Evolutionary conservation across 2,888 invertebrate genomes (phyloP), one percentile per base, ranked within the genome.

Genomic region (Micoletzkya japonica): DNA sequence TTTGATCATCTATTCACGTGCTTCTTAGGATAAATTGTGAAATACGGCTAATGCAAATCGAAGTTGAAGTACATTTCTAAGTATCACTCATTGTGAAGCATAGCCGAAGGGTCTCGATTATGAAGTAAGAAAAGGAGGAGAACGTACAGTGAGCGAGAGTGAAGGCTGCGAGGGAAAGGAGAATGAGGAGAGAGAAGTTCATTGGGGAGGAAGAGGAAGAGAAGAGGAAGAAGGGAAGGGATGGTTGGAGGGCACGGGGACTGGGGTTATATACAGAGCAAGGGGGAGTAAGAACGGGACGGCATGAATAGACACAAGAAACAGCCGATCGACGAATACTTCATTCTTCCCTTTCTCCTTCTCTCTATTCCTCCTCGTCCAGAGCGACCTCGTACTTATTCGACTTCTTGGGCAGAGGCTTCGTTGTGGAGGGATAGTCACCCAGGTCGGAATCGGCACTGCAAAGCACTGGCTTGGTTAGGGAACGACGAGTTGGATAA

Each of bases 361-460:
- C 20, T 20, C 44, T 50, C 34, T 34, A 63, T 7, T 50, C 32
- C 4, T 64, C 52, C 34, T 64, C 64, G 34, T 64, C 64, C 1
- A 36, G 10, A 1, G 50, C 24, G 26, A 52, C 30, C 52, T 64
- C 64, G 28, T 64, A 64, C 52, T 64, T 64, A 36, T 32, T 34
- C n/a, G 64, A 50, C 17, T 64, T 64, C 64, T 64, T 64, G 26
- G 50, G 64, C 2, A 64, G 52, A 14, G 50, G 50, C 26, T 64
- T 64, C 34, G 64, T 52, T 20, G 50, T 64, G n/a, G 26, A 4
- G 17, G 64, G 64, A 26, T 64, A 64, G 26, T 64, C 64, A 30
- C 34, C 7, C 17, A 64, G 64, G 10, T 64, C 64, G 17, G 64
- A 64, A 49, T 64, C 64, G 6, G 64, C 64, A 3, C 64, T 64